phyloP scores from a whole-genome alignment of 1,140 invertebrate species.

The Lineus longissimus region DNA sequence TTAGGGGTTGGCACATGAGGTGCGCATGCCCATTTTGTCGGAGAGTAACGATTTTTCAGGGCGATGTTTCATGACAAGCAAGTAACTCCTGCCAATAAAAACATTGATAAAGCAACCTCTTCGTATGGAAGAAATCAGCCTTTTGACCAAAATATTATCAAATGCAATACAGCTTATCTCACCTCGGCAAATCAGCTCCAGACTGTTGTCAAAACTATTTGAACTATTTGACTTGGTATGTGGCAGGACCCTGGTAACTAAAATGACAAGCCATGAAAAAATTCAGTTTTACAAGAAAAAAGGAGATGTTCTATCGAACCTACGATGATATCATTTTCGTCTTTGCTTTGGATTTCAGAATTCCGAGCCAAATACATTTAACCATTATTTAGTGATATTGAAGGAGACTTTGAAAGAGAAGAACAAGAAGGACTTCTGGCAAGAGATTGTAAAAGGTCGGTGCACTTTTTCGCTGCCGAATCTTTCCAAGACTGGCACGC shows the following conservation, averaged over 20 bases:
- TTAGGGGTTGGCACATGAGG: background rate
- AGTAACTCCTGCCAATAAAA: too few relatives aligned
- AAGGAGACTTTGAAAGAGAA: slow-evolving; percentile 32
- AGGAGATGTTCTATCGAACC: background rate
- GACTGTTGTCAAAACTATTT: too few relatives aligned
- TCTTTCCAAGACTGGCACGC: background rate
- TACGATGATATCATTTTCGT: background rate
- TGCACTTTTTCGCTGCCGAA: background rate
- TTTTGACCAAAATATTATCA: too few relatives aligned
- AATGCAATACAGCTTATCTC: too few relatives aligned
- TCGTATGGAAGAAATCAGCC: too few relatives aligned
- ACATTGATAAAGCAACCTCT: too few relatives aligned
- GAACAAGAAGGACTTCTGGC: slow-evolving; percentile 37
- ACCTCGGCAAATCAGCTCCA: too few relatives aligned
- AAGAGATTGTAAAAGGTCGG: slow-evolving; percentile 32
- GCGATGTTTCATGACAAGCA: background rate
- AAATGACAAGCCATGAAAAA: too few relatives aligned
- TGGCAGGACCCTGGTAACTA: too few relatives aligned
- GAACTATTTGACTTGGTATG: too few relatives aligned
- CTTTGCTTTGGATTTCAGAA: slow-evolving; percentile 28
- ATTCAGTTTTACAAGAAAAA: background rate
- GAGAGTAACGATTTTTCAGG: too few relatives aligned
- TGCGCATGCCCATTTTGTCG: too few relatives aligned
- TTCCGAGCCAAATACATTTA: slow-evolving; percentile 30
- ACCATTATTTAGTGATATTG: slow-evolving; percentile 32